phyloP scores from a whole-genome alignment of 64 coral and sea anemone genomes.

The Porites lutea region DNA sequence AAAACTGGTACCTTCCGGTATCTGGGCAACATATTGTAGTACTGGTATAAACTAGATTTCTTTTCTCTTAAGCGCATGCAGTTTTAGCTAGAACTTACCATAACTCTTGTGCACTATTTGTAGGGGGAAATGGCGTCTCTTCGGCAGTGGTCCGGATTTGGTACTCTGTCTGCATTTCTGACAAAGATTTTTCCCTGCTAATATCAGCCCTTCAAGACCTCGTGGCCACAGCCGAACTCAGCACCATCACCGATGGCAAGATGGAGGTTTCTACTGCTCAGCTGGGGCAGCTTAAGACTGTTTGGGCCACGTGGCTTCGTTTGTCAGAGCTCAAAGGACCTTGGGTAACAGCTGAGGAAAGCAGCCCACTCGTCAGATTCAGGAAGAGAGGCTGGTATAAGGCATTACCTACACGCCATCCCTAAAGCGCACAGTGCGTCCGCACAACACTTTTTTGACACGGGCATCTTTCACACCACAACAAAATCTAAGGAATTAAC shows the following conservation, averaged over 20 bases:
- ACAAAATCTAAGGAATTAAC: neutral
- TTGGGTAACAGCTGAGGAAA: neutral
- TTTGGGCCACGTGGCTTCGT: conserved; percentile 51
- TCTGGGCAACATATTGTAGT: too few species aligned
- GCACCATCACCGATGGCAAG: neutral
- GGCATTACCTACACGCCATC: conserved; percentile 11
- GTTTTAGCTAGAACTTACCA: too few species aligned
- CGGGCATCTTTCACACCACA: conserved; percentile 11
- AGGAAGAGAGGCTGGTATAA: neutral
- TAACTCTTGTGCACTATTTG: too few species aligned
- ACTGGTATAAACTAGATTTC: too few species aligned
- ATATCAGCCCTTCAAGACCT: conserved; percentile 39
- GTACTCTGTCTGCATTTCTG: conserved; percentile 34
- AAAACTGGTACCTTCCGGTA: too few species aligned
- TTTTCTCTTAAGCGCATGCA: too few species aligned
- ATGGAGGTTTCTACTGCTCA: conserved; percentile 14
- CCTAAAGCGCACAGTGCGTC: conserved; percentile 24
- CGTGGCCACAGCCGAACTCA: neutral
- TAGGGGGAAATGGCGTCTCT: conserved; percentile 21
- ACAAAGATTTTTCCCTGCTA: conserved; percentile 14
- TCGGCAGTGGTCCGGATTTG: conserved; percentile 31
- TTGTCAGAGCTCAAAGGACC: neutral
- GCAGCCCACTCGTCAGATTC: neutral
- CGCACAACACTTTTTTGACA: conserved; percentile 20
- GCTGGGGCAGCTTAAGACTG: neutral